These are phyloP conservation scores for Erinaceus europaeus DNA, from an alignment of 2,113 vertebrate species.

Conservation along the genomic window DNA sequence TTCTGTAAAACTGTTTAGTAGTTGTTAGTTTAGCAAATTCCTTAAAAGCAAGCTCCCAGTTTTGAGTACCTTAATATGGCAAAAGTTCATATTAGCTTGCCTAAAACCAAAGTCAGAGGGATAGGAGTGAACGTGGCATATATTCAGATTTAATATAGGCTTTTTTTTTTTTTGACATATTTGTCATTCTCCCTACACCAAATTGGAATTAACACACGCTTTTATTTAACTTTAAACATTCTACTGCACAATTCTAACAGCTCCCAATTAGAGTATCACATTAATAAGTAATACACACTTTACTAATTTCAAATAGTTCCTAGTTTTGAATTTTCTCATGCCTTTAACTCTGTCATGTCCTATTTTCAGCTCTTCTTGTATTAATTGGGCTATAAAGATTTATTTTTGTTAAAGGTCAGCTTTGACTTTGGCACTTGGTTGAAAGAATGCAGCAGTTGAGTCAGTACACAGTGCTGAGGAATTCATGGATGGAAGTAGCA, in stretches of 20 bases:
- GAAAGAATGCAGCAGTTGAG: constrained; percentile 29
- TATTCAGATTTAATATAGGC: constrained; percentile 54
- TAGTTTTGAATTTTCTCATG: constrained; percentile 28
- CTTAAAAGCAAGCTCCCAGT: constrained; percentile 41
- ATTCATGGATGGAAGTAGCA: neutral
- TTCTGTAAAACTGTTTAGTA: constrained; percentile 37
- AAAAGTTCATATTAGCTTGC: constrained; percentile 44
- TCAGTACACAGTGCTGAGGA: constrained; percentile 43
- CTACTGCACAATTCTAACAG: constrained; percentile 26
- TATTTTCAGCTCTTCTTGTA: constrained; percentile 29
- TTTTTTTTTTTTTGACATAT: constrained; percentile 32
- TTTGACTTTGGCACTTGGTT: constrained; percentile 38
- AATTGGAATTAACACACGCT: constrained; percentile 53
- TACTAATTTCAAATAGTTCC: constrained; percentile 37
- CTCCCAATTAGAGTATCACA: constrained; percentile 6
- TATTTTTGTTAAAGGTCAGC: constrained; percentile 25
- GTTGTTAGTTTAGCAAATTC: constrained; percentile 43
- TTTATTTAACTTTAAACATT: constrained; percentile 49
- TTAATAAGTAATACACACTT: constrained; percentile 53
- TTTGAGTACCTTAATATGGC: constrained; percentile 35
- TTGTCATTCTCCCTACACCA: constrained; percentile 30
- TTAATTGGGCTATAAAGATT: neutral
- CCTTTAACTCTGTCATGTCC: constrained; percentile 13
- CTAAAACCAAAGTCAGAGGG: constrained; percentile 45
- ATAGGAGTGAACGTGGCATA: constrained; percentile 51